Evolutionary conservation across 1,140 invertebrate genomes (phyloP).

Genomic region (Heliconius hermathena): DNA sequence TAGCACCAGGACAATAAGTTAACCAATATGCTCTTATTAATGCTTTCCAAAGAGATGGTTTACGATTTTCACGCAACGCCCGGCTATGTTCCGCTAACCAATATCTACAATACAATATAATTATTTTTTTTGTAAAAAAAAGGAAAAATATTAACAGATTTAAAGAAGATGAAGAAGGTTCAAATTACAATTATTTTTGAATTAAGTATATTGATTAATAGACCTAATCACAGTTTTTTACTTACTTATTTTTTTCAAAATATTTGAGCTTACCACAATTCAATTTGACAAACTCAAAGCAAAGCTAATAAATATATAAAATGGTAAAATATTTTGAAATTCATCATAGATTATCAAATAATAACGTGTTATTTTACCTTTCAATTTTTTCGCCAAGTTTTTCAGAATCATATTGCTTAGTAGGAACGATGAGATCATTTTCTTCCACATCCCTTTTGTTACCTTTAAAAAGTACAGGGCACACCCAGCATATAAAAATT

Average conservation of each 20-base stretch:
- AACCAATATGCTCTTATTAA: constrained; percentile 75
- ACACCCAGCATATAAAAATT: constrained; percentile 65
- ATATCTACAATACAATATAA: constrained; percentile 52
- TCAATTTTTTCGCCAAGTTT: constrained; percentile 60
- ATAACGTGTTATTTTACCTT: constrained; percentile 47
- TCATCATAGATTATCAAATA: neutral
- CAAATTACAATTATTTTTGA: no score
- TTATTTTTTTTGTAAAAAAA: neutral
- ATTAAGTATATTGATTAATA: no score
- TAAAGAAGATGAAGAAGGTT: neutral
- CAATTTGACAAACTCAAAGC: no score
- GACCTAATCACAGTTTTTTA: no score
- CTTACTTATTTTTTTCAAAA: no score
- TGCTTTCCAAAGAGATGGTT: constrained; percentile 76
- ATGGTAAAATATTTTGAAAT: neutral
- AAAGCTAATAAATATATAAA: no score
- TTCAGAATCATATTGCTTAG: constrained; percentile 59
- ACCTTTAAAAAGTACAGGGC: constrained; percentile 55
- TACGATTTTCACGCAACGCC: constrained; percentile 48
- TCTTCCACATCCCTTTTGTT: constrained; percentile 64
- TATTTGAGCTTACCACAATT: no score
- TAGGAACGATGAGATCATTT: constrained; percentile 57
- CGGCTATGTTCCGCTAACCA: constrained; percentile 78
- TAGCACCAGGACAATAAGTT: constrained; percentile 66
- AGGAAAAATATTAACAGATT: neutral